Conservation (phyloP, 2,113 vertebrate species). For the Bubalus kerabau region DNA sequence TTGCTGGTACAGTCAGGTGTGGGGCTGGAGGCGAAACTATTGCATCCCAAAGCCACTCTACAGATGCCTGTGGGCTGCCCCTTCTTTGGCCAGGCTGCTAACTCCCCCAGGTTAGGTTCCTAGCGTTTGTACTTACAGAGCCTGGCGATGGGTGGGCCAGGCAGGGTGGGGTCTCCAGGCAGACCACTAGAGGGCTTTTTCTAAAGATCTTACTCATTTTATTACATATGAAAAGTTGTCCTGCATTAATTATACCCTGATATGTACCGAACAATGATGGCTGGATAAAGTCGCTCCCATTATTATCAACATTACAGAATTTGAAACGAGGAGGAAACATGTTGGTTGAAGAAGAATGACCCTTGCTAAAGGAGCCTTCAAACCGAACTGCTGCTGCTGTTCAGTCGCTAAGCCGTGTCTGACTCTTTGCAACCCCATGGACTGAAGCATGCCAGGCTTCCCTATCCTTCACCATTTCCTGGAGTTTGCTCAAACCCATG, state of each 20-base stretch:
- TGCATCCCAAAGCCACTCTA: not conserved
- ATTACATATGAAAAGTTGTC: not conserved
- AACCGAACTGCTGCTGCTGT: not conserved
- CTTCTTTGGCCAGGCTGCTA: not conserved
- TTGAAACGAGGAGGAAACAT: not conserved
- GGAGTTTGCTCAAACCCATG: not conserved
- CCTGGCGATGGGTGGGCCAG: rapidly evolving
- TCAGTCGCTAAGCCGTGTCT: not conserved
- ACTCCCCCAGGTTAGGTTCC: not conserved
- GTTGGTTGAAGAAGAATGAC: not conserved
- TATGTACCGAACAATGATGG: not conserved
- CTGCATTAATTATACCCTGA: not conserved
- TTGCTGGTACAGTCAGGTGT: not conserved
- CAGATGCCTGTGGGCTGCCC: not conserved
- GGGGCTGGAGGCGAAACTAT: not conserved
- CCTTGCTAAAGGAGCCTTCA: not conserved
- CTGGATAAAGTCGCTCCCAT: not conserved
- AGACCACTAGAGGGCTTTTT: not conserved
- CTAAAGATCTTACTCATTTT: not conserved
- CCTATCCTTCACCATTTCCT: not conserved
- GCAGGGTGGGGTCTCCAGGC: not conserved
- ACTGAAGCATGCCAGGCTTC: not conserved
- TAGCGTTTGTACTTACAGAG: not conserved
- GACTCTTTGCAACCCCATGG: not conserved
- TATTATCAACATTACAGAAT: not conserved